These are phyloP conservation scores for Psilopsiagon aurifrons DNA, from an alignment of 2,113 vertebrate species.

Conservation along the genomic window DNA sequence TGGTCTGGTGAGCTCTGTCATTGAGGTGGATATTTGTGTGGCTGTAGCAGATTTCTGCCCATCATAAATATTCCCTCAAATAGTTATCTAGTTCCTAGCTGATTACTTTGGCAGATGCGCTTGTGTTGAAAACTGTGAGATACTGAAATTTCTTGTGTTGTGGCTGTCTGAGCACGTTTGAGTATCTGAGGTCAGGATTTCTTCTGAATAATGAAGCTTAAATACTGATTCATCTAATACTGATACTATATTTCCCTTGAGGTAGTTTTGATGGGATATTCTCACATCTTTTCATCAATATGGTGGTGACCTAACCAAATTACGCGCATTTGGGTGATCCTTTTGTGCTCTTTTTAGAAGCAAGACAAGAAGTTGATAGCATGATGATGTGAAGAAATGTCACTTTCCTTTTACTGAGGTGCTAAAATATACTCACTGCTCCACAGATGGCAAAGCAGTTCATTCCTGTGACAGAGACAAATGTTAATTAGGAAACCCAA, in stretches of 20 bases:
- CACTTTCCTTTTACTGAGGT: background rate
- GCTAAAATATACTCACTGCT: conserved; percentile 45
- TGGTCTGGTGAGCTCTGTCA: background rate
- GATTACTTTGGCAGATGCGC: background rate
- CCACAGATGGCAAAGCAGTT: conserved; percentile 38
- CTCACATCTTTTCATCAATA: background rate
- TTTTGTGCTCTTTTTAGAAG: background rate
- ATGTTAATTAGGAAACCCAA: conserved; percentile 8
- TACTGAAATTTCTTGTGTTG: background rate
- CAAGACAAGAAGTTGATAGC: background rate
- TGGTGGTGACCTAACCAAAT: background rate
- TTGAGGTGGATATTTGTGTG: background rate
- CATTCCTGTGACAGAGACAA: background rate
- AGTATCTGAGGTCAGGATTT: background rate
- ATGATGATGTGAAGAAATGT: background rate
- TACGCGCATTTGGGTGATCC: background rate
- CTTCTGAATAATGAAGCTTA: background rate
- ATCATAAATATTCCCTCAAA: background rate
- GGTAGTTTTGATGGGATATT: background rate
- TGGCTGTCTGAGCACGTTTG: background rate
- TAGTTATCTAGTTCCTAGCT: background rate
- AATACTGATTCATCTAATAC: background rate
- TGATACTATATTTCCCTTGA: background rate
- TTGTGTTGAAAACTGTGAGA: background rate
- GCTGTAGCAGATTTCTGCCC: background rate